Evolutionary conservation across 2,888 invertebrate species (phyloP).

Genomic region (Pinctada fucata): DNA sequence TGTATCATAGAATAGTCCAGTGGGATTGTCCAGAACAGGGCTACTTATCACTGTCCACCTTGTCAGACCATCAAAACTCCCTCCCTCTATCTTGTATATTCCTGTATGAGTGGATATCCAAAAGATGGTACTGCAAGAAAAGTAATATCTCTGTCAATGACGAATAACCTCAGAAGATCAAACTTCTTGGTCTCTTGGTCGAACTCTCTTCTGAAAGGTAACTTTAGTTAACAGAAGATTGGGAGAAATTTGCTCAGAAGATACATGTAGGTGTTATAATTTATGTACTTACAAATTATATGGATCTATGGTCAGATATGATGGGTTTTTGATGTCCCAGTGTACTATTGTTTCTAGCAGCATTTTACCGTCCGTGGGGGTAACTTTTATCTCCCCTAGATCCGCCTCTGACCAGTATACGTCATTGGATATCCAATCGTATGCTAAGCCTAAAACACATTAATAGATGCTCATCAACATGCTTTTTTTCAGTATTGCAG

Average conservation of each 20-base stretch:
- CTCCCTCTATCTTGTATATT: slow-evolving; percentile 13
- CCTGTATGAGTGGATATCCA: slow-evolving; percentile 16
- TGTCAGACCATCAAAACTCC: slow-evolving; percentile 20
- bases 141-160: neutral
- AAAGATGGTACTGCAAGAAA: slow-evolving; percentile 5
- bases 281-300: slow-evolving; percentile 16
- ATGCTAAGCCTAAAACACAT: slow-evolving; percentile 12
- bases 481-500: too few species aligned
- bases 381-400: slow-evolving; percentile 16
- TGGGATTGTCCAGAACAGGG: neutral
- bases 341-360: neutral
- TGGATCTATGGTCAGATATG: slow-evolving; percentile 14
- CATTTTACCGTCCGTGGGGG: slow-evolving; percentile 1
- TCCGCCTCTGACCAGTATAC: slow-evolving; percentile 17
- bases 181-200: too few species aligned
- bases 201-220: too few species aligned
- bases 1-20: slow-evolving; percentile 17
- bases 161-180: too few species aligned
- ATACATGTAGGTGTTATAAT: neutral
- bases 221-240: too few species aligned
- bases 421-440: slow-evolving; percentile 19
- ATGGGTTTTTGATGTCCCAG: slow-evolving; percentile 6
- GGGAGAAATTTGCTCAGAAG: too few species aligned
- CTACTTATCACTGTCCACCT: neutral
- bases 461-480: neutral